Base-by-base conservation (phyloP, 2,113 vertebrate species). In the Hemichromis elongatus region DNA sequence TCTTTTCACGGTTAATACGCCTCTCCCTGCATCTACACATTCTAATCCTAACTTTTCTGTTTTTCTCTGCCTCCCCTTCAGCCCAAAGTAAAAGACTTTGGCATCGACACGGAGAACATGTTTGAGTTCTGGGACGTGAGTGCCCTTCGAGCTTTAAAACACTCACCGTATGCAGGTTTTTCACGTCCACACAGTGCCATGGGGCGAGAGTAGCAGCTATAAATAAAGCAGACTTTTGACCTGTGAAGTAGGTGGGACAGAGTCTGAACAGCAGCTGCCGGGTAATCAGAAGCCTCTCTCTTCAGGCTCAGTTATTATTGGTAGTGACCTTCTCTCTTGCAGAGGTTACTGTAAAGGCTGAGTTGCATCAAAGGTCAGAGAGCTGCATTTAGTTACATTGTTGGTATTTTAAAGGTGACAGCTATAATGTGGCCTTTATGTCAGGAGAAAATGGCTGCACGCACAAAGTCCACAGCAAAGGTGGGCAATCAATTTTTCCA, bases 81-180 rank as follows among this genome's bases (percentile, higher is more conserved):
- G 99, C 93, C 96, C 85, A 99, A 99, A 97, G 99, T 99, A 85
- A 98, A 98, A 91, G 98, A 97, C 86, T 99, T 99, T 52, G 99
- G 99, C 94, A 99, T 99, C 57, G 99, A 99, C 94, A 96, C 97
- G 2, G 95, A 97, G 85, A 99, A 99, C 93, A 99, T 99, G 99
- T 99, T 99, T 86, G 99, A 98, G 90, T 99, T 99, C 94, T 99
- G 99, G 99, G 98, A 99, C 88, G 99, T 99, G 96, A 99, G 96
- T 96, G 77, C 37, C 81, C 52, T 81, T 79, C 66, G 80, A 80
- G 52, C 40, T 45, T 68, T 70, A 40, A 68, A 85, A 66, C 59
- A n/a, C 45, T 16, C 13, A 68, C 57, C 73, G 16, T 54, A 33
- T 88, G 47, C 80, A 63, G 79, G 45, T 12, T 30, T 40, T 77